Conservation (phyloP, 2,888 invertebrate genomes). For the Trisateles emortualis region DNA sequence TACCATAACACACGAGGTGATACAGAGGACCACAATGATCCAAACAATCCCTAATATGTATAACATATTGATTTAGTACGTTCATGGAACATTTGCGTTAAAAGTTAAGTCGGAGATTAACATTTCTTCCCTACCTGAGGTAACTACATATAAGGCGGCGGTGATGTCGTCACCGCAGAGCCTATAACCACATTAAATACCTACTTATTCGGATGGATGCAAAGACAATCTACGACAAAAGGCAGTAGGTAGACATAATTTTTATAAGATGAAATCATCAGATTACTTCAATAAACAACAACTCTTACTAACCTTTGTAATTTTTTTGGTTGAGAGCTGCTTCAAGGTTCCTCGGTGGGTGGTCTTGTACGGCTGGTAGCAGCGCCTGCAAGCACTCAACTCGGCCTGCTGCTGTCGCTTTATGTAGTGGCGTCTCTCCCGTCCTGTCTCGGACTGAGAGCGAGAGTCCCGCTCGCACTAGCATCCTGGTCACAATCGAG, state of each 20-base stretch:
- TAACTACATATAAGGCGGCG: conserved; percentile 11
- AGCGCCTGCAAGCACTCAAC: conserved; percentile 91
- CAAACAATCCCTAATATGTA: conserved; percentile 9
- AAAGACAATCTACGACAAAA: background rate
- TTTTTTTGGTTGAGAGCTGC: conserved; percentile 93
- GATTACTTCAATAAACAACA: background rate
- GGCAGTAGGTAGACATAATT: background rate
- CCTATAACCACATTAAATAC: conserved; percentile 8
- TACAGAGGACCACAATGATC: background rate
- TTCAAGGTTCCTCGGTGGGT: conserved; percentile 70
- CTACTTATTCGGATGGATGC: conserved; percentile 10
- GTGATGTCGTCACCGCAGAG: conserved; percentile 32
- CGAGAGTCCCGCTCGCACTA: conserved; percentile 93
- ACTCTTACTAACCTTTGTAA: conserved; percentile 91
- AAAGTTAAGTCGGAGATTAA: conserved; percentile 6
- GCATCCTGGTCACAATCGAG: conserved; percentile 90
- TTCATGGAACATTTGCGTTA: background rate
- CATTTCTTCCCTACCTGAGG: conserved; percentile 17
- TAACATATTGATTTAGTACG: background rate
- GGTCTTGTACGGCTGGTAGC: conserved; percentile 87
- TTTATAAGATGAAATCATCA: conserved; percentile 1
- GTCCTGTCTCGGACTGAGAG: conserved; percentile 89
- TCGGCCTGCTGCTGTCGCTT: conserved; percentile 92
- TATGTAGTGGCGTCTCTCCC: conserved; percentile 95
- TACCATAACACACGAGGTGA: background rate